Conservation (phyloP, 2,888 invertebrate species). For the Hybos culiciformis region DNA sequence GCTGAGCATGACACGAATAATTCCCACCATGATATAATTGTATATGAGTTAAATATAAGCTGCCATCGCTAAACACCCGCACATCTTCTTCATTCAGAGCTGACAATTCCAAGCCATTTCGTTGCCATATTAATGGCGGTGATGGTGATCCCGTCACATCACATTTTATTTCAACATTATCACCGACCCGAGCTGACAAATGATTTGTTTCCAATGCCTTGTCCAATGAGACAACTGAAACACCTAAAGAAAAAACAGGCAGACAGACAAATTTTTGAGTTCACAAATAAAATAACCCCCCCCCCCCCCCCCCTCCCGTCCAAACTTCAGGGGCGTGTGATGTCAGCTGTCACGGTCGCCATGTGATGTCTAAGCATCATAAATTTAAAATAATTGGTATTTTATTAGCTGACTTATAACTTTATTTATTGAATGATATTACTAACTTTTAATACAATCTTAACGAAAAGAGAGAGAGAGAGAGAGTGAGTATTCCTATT, state of each 20-base stretch:
- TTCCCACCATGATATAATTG: conserved; percentile 62
- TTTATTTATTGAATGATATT: too few species aligned
- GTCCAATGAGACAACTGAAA: conserved; percentile 56
- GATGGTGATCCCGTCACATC: conserved; percentile 58
- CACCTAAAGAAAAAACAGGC: conserved; percentile 37
- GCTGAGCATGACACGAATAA: conserved; percentile 60
- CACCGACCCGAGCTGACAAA: conserved; percentile 55
- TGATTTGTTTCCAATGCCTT: conserved; percentile 57
- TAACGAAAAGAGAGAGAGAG: too few species aligned
- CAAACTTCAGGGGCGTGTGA: too few species aligned
- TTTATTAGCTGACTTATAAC: too few species aligned
- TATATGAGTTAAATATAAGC: conserved; percentile 56
- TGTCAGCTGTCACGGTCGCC: too few species aligned
- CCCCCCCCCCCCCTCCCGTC: too few species aligned
- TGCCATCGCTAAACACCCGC: conserved; percentile 59
- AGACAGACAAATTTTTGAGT: too few species aligned
- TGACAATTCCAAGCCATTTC: conserved; percentile 50
- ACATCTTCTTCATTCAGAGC: conserved; percentile 45
- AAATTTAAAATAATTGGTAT: too few species aligned
- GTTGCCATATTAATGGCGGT: conserved; percentile 56
- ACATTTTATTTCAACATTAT: conserved; percentile 65
- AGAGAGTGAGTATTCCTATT: too few species aligned
- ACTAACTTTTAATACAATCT: too few species aligned
- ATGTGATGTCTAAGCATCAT: too few species aligned
- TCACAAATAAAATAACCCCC: too few species aligned